Evolutionary conservation across 2,113 vertebrate genomes (phyloP).

Genomic region (Stegastes partitus): DNA sequence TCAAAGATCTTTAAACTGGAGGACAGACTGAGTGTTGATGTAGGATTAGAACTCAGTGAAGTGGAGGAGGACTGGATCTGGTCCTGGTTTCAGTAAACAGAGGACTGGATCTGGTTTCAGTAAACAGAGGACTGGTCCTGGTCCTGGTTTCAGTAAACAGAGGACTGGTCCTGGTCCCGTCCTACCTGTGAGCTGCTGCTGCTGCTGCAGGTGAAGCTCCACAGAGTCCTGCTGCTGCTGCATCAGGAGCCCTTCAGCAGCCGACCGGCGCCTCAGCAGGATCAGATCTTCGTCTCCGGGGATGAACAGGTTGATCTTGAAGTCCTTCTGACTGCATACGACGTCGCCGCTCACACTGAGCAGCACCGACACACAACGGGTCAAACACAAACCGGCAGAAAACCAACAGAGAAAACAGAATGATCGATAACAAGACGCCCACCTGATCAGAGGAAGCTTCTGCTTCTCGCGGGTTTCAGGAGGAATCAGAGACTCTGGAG

Average conservation of each 20-base stretch:
- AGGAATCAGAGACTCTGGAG: slow-evolving; percentile 88
- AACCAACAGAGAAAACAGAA: no score
- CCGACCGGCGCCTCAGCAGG: slow-evolving; percentile 78
- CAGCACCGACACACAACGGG: background rate
- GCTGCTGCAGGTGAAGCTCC: background rate
- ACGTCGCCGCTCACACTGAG: slow-evolving; percentile 89
- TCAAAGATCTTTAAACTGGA: no score
- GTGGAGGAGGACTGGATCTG: no score
- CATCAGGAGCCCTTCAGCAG: slow-evolving; percentile 32
- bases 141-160: no score
- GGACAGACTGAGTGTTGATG: no score
- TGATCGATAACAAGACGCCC: background rate
- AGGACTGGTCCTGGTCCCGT: no score
- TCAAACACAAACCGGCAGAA: background rate
- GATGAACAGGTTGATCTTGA: slow-evolving; percentile 88
- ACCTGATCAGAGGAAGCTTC: slow-evolving; percentile 90
- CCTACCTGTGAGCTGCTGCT: no score
- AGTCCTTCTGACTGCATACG: slow-evolving; percentile 91
- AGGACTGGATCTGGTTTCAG: no score
- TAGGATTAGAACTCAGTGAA: no score
- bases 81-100: no score
- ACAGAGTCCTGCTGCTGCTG: background rate
- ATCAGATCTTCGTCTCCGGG: slow-evolving; percentile 83
- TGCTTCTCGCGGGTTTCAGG: slow-evolving; percentile 88
- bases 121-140: no score